Evolutionary conservation across 1,140 invertebrate genomes (phyloP), one percentile per base, ranked within the genome.

Genomic region (Tetramorium simillimum): DNA sequence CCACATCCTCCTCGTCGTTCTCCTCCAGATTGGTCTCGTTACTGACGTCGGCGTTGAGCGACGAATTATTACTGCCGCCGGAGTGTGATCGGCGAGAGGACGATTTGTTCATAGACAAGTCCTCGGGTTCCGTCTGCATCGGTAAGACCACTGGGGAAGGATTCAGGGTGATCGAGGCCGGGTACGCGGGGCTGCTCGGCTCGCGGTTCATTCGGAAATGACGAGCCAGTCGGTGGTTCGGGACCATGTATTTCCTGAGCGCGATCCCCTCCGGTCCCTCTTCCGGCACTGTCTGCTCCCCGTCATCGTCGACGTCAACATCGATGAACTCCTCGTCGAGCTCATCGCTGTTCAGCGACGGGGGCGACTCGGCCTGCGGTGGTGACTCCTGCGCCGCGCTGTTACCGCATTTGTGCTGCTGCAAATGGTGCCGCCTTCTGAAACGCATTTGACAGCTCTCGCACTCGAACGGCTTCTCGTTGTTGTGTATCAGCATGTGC

Each of bases 51-150:
- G 89, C 90, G 49, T 93, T 92, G 4, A 62, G 18, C 62, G 62
- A 80, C 9, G 77, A 67, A 2, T 21, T 43, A 51, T 91, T 93
- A 77, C 92, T 93, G 0, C 91, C 93, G 60, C 89, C 94, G 0
- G 92, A 92, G 72, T 92, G 80, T 92, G 94, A 88, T 93, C 93
- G 2, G 93, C 94, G 14, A 0, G 92, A 93, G 0, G 92, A 90
- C 70, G 92, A 90, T 51, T 92, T 91, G 78, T 91, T 92, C 96
- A 97, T 97, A 9, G 97, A 97, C 28, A 98, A 95, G 93, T 99
- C 98, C 93, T 99, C 98, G 0, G 98, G 98, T 93, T 98, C 98
- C 0, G 98, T 98, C 94, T 99, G 98, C 93, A 98, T 98, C 0
- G 97, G 97, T 5, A 97, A 24, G 7, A 28, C 63, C 91, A 62